Evolutionary conservation across 2,888 invertebrate genomes (phyloP).

Genomic region (Tortricodes alternella): DNA sequence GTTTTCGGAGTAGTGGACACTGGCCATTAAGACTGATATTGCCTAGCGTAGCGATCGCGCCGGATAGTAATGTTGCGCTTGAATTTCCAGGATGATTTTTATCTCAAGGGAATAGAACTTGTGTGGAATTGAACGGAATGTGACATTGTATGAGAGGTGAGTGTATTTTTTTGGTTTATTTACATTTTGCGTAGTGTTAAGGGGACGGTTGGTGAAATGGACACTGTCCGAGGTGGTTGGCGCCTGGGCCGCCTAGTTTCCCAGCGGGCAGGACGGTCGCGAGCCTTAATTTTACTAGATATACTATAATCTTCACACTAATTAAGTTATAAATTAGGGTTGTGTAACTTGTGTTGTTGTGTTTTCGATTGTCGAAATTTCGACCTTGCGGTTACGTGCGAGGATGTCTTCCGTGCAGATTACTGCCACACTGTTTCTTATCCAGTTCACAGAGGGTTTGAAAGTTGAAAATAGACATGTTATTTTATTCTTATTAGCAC

Average conservation of each 20-base stretch:
- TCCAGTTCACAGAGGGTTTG: slow-evolving; percentile 35
- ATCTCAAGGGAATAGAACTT: slow-evolving; percentile 73
- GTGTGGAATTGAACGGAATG: slow-evolving; percentile 81
- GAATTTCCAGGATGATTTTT: slow-evolving; percentile 77
- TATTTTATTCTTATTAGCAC: slow-evolving; percentile 39
- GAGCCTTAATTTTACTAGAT: slow-evolving; percentile 43
- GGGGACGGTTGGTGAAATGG: slow-evolving; percentile 65
- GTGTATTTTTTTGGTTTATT: slow-evolving; percentile 73
- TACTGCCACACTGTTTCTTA: slow-evolving; percentile 23
- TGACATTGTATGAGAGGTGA: slow-evolving; percentile 82
- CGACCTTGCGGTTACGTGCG: slow-evolving; percentile 50
- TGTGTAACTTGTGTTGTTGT: slow-evolving; percentile 67
- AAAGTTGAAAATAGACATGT: slow-evolving; percentile 32
- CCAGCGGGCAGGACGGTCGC: slow-evolving; percentile 56
- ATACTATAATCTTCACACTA: slow-evolving; percentile 24
- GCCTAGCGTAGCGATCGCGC: slow-evolving; percentile 71
- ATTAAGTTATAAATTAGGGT: slow-evolving; percentile 39
- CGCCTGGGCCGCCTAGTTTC: too few species aligned
- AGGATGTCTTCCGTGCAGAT: slow-evolving; percentile 46
- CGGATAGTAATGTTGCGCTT: slow-evolving; percentile 77
- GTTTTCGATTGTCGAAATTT: slow-evolving; percentile 58
- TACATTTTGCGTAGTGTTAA: slow-evolving; percentile 67
- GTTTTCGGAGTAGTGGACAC: slow-evolving; percentile 79
- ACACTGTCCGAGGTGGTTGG: slow-evolving; percentile 56
- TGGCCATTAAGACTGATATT: slow-evolving; percentile 80